Base-by-base conservation (phyloP, 2,797 vertebrate genomes). In the Danio tinwini region DNA sequence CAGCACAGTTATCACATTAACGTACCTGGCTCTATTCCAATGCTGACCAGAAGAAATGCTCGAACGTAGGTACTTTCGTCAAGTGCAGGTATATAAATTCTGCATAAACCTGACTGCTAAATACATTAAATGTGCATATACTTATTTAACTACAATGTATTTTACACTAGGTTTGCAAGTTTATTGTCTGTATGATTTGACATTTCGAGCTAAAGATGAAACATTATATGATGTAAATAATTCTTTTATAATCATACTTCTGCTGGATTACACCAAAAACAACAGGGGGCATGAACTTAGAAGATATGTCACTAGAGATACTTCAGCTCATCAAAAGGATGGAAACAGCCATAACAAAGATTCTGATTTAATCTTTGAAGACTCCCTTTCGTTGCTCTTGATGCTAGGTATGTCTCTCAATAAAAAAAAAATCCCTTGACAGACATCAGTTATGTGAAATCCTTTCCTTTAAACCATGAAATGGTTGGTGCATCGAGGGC, bases 1-100 rank as follows among this genome's bases (percentile, higher is more conserved):
- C 85, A 88, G 89, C 83, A 88, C 88, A 88, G 87, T 86, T 88
- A 90, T 92, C 88, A 86, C 86, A 83, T 90, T 85, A 85, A 88
- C 90, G 91, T 90, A 90, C 89, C 88, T 88, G 85, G 87, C 40
- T 74, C 82, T 44, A 49, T 52, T 52, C 4, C 17, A 52, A 68
- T n/a, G 9, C 4, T 39, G 49, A n/a, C 16, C 39, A 16, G 47
- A 39, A n/a, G 14, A 21, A 16, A 50, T 50, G 14, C 13, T 39
- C 14, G 50, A 6, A 68, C 14, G 14, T 16, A n/a, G 14, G 49
- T 39, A 39, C 13, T 52, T 52, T 10, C 37, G 67, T 39, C 65
- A 82, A 55, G 65, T 29, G 29, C 29, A 29, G 29, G 29, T 29
- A 29, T 29, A 29, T 1, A 29, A 29, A 29, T 29, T 29, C 29